Evolutionary conservation across 2,797 vertebrate genomes (phyloP).

Genomic region (Urocyon cinereoargenteus): DNA sequence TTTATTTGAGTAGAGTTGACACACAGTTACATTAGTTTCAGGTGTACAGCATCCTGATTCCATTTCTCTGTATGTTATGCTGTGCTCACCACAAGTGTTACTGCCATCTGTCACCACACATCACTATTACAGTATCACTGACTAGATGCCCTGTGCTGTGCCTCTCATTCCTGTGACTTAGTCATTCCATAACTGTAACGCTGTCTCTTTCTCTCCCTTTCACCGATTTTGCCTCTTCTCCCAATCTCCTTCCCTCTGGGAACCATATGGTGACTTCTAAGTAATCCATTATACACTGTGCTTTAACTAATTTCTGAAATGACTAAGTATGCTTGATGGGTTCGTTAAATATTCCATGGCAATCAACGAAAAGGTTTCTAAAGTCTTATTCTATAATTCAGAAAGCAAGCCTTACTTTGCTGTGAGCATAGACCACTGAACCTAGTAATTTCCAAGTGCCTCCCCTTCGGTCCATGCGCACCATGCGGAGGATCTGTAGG

Average conservation of each 20-base stretch:
- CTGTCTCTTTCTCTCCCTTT: not conserved
- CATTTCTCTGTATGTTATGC: not conserved
- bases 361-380: not conserved
- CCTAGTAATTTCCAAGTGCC: slow-evolving; percentile 99
- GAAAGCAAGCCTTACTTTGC: slow-evolving; percentile 91
- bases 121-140: not conserved
- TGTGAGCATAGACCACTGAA: slow-evolving; percentile 98
- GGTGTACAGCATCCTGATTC: not conserved
- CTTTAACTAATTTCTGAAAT: slow-evolving; percentile 7
- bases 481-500: slow-evolving; percentile 99
- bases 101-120: not conserved
- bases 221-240: not conserved
- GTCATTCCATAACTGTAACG: not conserved
- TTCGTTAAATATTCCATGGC: not conserved
- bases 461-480: slow-evolving; percentile 98
- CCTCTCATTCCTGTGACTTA: not conserved
- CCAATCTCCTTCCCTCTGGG: not conserved
- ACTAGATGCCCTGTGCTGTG: not conserved
- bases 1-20: not conserved
- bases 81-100: not conserved
- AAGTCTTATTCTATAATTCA: not conserved
- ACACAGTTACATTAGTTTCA: not conserved
- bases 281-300: not conserved
- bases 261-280: not conserved
- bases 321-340: not conserved